Evolutionary conservation across 2,888 invertebrate species (phyloP), one percentile per base, ranked within the genome.

Genomic region (Troglohyphantes excavatus): DNA sequence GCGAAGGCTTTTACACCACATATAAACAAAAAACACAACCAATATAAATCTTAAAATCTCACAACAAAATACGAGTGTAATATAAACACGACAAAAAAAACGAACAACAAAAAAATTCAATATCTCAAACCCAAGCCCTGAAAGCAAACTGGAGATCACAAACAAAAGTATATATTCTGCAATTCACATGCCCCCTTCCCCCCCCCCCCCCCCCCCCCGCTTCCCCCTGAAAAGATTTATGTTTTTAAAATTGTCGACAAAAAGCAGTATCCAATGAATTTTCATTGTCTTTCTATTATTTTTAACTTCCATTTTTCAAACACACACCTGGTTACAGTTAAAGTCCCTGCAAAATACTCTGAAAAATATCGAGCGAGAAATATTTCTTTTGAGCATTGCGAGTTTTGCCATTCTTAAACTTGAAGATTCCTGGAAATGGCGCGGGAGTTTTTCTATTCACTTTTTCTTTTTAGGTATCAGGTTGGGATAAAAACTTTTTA

Each of bases 201-300:
- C 9, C 26, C 26, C 17, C 17, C 23, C 23, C 27, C 9, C 26
- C 26, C 17, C 17, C 23, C n/a, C n/a, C n/a, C n/a, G n/a, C n/a
- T n/a, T n/a, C n/a, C n/a, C n/a, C n/a, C n/a, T n/a, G n/a, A 21
- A 9, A 27, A 65, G 65, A 65, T 65, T 65, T 65, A 65, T 65
- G 23, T 23, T 65, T 23, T 27, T 5, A 26, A 65, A 27, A 65
- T 23, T 65, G 65, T 65, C 27, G 65, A 23, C 65, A 23, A 65
- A 65, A 65, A 27, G 65, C 9, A 26, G 65, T 27, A 65, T 27
- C 19, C 23, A 65, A 65, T 23, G 65, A 23, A 23, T 17, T 17
- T 65, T 27, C 65, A 65, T 27, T 65, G 23, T 65, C 19, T 65
- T 17, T 19, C 19, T 65, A 27, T 65, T 65, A 65, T 65, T 65